Conservation (phyloP, 2,113 vertebrate genomes). For the Pandion haliaetus region DNA sequence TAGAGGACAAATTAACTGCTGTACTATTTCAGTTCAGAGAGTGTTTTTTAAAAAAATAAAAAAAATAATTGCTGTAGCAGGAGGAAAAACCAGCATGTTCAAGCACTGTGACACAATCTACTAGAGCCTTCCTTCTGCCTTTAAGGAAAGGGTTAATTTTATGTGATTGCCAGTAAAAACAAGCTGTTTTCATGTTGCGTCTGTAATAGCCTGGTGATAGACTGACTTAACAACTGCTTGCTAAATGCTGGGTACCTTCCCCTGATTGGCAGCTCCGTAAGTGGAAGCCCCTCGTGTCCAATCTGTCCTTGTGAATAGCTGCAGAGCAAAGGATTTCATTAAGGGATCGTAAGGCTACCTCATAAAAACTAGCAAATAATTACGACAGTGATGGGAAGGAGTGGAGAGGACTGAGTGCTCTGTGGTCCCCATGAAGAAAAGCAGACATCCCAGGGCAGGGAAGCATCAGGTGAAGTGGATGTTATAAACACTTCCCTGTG, state of each 20-base stretch:
- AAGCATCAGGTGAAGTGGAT: constrained; percentile 58
- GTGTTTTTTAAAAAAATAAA: neutral
- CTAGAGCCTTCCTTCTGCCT: neutral
- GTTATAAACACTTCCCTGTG: constrained; percentile 61
- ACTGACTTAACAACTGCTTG: constrained; percentile 8
- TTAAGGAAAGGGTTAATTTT: constrained; percentile 31
- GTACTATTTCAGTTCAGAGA: neutral
- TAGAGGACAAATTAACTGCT: neutral
- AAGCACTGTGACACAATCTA: neutral
- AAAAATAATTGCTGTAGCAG: neutral
- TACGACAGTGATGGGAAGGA: neutral
- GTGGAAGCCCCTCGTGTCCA: constrained; percentile 36
- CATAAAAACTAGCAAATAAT: constrained; percentile 51
- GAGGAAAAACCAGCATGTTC: neutral
- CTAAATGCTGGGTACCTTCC: neutral
- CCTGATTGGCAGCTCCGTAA: neutral
- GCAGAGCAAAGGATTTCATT: constrained; percentile 53
- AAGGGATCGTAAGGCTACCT: constrained; percentile 12
- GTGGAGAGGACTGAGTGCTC: neutral
- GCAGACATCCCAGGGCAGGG: constrained; percentile 46
- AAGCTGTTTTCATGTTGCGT: constrained; percentile 7
- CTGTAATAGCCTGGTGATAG: neutral
- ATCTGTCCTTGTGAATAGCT: constrained; percentile 29
- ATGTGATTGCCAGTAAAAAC: neutral
- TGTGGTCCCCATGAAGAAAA: constrained; percentile 38